Base-by-base conservation (phyloP, 2,113 vertebrate genomes). In the Canis aureus region DNA sequence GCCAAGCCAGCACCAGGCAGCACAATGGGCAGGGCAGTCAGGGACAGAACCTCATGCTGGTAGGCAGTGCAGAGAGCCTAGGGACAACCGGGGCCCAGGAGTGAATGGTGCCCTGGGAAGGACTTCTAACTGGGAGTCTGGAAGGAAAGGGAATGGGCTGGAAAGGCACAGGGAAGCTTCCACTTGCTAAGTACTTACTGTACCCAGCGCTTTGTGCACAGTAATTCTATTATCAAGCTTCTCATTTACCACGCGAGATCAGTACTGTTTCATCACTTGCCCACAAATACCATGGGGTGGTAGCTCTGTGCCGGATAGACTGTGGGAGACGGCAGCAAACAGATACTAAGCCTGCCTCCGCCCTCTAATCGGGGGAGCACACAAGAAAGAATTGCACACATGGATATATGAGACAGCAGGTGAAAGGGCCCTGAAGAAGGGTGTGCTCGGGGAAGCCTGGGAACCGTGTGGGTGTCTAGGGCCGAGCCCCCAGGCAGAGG, bases 201-300 rank as follows among this genome's bases (percentile, higher is more conserved):
- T 5, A 13, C 6, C 10, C 16, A 4, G 3, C 4, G 8, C 64
- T 51, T 1, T 0, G 3, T 22, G 6, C 2, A 2, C n/a, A 4
- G 10, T 1, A 22, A 27, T 35, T 51, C 89, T 53, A 3, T 4
- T 66, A 5, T 29, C 0, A 0, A 51, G 11, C 22, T 11, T 71
- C 55, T 81, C 60, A 13, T 7, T 0, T 5, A 69, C 11, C 66
- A 1, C 6, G 8, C 0, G 0, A 59, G 38, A 8, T 5, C 25
- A 53, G 66, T 6, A 25, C 64, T 71, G 19, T 20, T 81, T 49
- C n/a, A 62, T 29, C 9, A 17, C 60, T 71, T 43, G 23, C 23
- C 4, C 15, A n/a, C 20, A 27, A 19, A 38, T 66, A 5, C 20
- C 38, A 25, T 22, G 19, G 66, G 38, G 32, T 49, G 19, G n/a